Evolutionary conservation across 2,113 vertebrate species (phyloP).

Genomic region (Charina bottae): DNA sequence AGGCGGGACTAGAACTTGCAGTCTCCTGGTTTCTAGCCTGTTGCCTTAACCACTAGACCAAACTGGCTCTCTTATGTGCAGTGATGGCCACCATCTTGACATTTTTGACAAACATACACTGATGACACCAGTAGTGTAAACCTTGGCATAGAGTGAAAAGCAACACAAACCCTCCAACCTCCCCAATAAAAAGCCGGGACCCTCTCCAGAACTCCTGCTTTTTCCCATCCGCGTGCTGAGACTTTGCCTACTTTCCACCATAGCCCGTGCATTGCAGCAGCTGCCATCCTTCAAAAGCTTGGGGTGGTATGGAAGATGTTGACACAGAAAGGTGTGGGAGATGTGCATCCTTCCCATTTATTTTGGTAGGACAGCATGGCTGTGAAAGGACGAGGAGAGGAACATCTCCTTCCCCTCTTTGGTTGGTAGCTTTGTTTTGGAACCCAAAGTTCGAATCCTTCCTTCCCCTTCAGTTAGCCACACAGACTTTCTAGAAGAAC

Average conservation of each 20-base stretch:
- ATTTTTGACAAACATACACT: neutral
- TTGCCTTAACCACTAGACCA: no score
- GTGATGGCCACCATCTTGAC: neutral
- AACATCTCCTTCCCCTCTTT: neutral
- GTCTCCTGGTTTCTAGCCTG: no score
- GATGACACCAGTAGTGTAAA: neutral
- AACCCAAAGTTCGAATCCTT: neutral
- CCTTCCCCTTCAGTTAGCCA: neutral
- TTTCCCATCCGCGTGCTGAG: neutral
- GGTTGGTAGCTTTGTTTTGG: neutral
- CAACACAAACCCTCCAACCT: neutral
- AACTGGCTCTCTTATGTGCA: no score
- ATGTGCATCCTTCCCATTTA: neutral
- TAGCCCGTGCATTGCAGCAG: neutral
- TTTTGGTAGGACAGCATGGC: neutral
- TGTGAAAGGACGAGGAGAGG: neutral
- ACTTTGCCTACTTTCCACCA: neutral
- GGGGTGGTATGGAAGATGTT: neutral
- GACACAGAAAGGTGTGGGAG: neutral
- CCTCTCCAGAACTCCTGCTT: neutral
- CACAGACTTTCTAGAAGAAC: neutral
- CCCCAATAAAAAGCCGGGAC: neutral
- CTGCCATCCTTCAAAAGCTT: neutral
- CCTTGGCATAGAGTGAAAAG: neutral
- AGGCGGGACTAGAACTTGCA: no score